Percentiles rank a stretch among this genome's conserved stretches.
These are phyloP conservation scores for Cephus pygmeus DNA, from an alignment of 2,888 invertebrate genomes.

Conservation along the genomic window DNA sequence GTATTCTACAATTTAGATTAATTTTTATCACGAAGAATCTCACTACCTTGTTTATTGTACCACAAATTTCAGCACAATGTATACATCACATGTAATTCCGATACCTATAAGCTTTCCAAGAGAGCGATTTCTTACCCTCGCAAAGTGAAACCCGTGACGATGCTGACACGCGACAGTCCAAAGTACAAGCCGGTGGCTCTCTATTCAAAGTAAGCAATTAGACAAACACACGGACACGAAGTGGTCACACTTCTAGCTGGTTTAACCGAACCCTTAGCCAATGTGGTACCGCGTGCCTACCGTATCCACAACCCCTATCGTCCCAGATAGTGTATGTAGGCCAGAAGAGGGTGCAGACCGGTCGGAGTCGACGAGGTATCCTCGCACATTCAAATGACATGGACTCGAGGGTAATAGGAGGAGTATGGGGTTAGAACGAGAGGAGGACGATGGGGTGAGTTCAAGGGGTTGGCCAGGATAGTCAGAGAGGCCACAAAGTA, in stretches of 20 bases:
- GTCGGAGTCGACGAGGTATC: neutral
- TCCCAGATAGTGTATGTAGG: neutral
- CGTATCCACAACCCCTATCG: neutral
- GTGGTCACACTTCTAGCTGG: slow-evolving; percentile 47
- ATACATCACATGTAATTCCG: neutral
- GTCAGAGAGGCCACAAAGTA: slow-evolving; percentile 44
- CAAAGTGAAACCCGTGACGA: neutral
- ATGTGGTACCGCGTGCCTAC: neutral
- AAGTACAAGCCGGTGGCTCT: neutral
- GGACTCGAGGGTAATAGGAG: neutral
- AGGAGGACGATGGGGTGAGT: slow-evolving; percentile 15
- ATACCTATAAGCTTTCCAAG: neutral
- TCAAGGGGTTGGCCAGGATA: slow-evolving; percentile 20
- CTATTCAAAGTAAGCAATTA: slow-evolving; percentile 31
- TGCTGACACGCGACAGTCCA: neutral
- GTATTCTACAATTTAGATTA: neutral
- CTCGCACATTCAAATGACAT: slow-evolving; percentile 12
- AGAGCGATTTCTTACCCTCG: neutral
- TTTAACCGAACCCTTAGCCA: slow-evolving; percentile 45
- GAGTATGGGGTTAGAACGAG: neutral
- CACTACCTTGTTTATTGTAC: neutral
- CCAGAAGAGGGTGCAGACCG: neutral
- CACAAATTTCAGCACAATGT: neutral
- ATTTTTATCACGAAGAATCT: neutral
- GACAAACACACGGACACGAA: slow-evolving; percentile 35